Percentiles rank a stretch among this genome's conserved stretches.
phyloP scores from a whole-genome alignment of 2,113 vertebrate species.

The Lasiurus cinereus region DNA sequence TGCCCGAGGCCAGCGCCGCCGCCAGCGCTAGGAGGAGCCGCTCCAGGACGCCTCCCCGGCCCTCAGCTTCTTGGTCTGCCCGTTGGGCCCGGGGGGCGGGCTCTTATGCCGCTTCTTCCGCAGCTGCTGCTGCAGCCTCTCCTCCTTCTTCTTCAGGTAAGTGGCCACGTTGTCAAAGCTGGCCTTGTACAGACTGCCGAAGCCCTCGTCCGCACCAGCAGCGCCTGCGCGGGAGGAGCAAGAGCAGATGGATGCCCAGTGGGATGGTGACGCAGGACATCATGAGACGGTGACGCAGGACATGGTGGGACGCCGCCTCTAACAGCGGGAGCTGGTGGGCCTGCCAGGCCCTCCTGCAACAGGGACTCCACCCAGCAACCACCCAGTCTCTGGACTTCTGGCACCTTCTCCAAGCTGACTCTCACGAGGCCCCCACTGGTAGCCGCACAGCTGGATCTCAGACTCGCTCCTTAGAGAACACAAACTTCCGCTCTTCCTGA shows the following conservation, averaged over 20 bases:
- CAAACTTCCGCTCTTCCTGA: rapidly evolving
- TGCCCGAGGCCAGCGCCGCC: background rate
- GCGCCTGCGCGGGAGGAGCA: conserved; percentile 80
- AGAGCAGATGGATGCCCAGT: background rate
- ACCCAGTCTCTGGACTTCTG: rapidly evolving
- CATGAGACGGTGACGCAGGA: no score
- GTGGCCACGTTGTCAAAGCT: conserved; percentile 90
- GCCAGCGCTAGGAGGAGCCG: background rate
- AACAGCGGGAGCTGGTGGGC: rapidly evolving
- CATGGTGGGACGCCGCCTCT: background rate
- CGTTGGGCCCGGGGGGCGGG: conserved; percentile 27
- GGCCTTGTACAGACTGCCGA: conserved; percentile 91
- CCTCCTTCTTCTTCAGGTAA: conserved; percentile 91
- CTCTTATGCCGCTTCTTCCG: conserved; percentile 83
- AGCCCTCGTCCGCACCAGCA: conserved; percentile 76
- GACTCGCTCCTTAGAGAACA: background rate
- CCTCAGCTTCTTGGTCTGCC: conserved; percentile 82
- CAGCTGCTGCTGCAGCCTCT: conserved; percentile 88
- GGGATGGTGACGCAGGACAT: no score
- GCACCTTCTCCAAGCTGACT: rapidly evolving
- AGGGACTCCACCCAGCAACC: rapidly evolving
- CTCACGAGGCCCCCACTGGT: rapidly evolving
- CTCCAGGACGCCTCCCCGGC: background rate
- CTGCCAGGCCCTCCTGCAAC: rapidly evolving
- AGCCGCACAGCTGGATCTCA: rapidly evolving